Evolutionary conservation across 1,140 invertebrate species (phyloP).

Genomic region (Lerema accius): DNA sequence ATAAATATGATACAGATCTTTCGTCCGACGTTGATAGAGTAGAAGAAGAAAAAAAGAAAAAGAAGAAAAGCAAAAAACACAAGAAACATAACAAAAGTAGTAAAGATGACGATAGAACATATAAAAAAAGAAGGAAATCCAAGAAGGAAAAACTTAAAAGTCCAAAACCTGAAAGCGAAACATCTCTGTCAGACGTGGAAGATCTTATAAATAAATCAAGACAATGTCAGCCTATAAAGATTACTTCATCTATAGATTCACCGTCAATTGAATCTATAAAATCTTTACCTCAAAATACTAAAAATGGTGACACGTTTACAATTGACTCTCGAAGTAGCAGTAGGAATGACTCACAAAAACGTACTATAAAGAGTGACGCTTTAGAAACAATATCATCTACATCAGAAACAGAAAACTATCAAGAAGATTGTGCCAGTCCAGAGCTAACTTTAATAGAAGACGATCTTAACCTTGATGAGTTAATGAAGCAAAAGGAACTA

Average conservation of each 20-base stretch:
- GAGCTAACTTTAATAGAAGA: constrained; percentile 91
- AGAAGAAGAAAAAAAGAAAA: constrained; percentile 63
- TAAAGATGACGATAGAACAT: constrained; percentile 52
- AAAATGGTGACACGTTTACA: constrained; percentile 55
- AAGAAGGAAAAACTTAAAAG: constrained; percentile 64
- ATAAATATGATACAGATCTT: constrained; percentile 48
- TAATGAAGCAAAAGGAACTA: constrained; percentile 93
- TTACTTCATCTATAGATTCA: constrained; percentile 34
- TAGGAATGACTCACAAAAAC: constrained; percentile 46
- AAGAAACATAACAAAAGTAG: constrained; percentile 75
- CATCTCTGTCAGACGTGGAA: constrained; percentile 69
- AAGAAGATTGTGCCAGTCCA: constrained; percentile 89
- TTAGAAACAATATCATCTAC: constrained; percentile 88
- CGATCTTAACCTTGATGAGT: constrained; percentile 93
- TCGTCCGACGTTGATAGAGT: constrained; percentile 44
- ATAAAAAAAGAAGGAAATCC: constrained; percentile 63
- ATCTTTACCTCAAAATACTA: constrained; percentile 55
- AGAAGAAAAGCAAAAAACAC: constrained; percentile 83
- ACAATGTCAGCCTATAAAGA: constrained; percentile 41
- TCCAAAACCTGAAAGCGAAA: constrained; percentile 66
- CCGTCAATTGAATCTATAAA: constrained; percentile 40
- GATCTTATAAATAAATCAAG: constrained; percentile 63
- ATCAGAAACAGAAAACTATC: constrained; percentile 86
- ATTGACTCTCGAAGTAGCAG: constrained; percentile 64
- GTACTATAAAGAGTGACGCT: constrained; percentile 43